Evolutionary conservation across 1,140 invertebrate genomes (phyloP), one percentile per base, ranked within the genome.

Genomic region (Apocrypta bakeri): DNA sequence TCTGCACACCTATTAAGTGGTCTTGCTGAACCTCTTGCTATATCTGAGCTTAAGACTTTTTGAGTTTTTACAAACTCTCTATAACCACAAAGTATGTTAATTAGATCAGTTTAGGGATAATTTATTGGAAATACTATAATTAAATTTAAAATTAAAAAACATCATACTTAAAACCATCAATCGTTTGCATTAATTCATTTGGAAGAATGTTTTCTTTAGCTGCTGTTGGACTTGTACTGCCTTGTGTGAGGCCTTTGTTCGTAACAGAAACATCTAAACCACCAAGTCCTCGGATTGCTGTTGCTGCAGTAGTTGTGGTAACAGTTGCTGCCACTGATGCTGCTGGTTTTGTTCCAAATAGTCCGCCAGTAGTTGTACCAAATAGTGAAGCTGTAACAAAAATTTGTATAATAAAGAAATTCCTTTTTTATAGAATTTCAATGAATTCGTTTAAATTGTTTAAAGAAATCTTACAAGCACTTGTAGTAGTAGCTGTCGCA

Each of bases 1-100:
- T 95, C 94, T 0, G 91, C 89, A 81, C 93, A 93, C 83, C 95
- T 95, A 82, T 94, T 93, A 82, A 96, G 90, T 1, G 95, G 94
- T 87, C 95, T 94, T 17, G 94, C 93, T 3, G 95, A 95, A 61
- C 95, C 93, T 73, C 96, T 92, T 78, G 96, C 95, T 75, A 98
- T 95, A 85, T 97, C 96, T 1, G 97, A 97, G 84, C 96, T 95
- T 11, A 96, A 92, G 0, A 93, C 92, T 90, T 98, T 98, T 88
- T 97, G 96, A 76, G 95, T 94, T 92, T 97, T 97, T 0, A 97
- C 95, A 92, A 95, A 95, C 78, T 95, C 94, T 87, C 97, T 98
- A 84, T 93, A 94, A 31, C 48, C 17, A 64, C 27, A 73, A 68
- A 61, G 25, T 11, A 61, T 12, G 61, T 73, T 63, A 76, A 76